These are phyloP conservation scores for Clunio marinus DNA, from an alignment of 2,888 invertebrate genomes.

Conservation along the genomic window DNA sequence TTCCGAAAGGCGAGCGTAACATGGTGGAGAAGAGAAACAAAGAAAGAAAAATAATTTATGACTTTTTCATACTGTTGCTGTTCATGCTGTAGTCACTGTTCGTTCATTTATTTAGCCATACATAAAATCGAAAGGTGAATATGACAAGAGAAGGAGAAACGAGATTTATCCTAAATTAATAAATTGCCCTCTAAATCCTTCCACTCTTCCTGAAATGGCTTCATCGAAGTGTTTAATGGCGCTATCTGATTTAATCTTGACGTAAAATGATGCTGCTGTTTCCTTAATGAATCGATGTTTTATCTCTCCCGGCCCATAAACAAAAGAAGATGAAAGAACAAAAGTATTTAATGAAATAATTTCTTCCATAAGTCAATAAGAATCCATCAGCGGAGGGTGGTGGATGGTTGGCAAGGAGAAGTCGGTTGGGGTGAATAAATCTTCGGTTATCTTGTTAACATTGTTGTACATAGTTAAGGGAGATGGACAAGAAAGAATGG, in stretches of 20 bases:
- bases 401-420: not conserved
- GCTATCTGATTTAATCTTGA: no score
- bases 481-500: not conserved
- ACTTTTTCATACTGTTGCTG: conserved; percentile 19
- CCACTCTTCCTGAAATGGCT: no score
- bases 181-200: no score
- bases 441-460: conserved; percentile 19
- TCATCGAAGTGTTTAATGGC: no score
- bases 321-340: not conserved
- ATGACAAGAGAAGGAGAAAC: no score
- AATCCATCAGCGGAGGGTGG: not conserved
- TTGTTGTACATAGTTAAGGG: not conserved
- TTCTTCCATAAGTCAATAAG: conserved; percentile 16
- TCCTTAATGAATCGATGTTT: not conserved
- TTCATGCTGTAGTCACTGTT: conserved; percentile 2
- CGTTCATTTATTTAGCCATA: no score
- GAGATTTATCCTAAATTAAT: no score
- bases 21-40: not conserved
- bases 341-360: conserved; percentile 13
- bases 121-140: conserved; percentile 9
- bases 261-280: not conserved
- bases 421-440: not conserved
- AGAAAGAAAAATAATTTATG: not conserved
- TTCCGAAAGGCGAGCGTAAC: not conserved
- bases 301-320: not conserved